Conservation (phyloP, 2,888 invertebrate species). For the Scelioninae gen. 1 region DNA sequence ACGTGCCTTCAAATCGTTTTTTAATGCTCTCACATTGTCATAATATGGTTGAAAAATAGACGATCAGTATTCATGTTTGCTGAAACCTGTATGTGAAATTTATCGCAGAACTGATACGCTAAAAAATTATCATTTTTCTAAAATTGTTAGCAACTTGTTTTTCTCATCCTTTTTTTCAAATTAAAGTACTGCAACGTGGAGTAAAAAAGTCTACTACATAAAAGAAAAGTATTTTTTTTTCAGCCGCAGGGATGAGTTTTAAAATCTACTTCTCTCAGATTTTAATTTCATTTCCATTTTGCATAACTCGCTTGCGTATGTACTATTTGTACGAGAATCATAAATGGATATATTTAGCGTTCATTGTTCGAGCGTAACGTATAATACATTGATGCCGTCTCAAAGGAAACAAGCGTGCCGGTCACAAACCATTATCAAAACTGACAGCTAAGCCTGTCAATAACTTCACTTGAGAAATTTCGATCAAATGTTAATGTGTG, state of each 20-base stretch:
- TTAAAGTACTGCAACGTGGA: neutral
- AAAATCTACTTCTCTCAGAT: conserved; percentile 1
- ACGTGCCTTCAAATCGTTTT: conserved; percentile 9
- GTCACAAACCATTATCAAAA: conserved; percentile 20
- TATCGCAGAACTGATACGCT: neutral
- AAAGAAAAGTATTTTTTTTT: neutral
- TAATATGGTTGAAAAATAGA: conserved; percentile 6
- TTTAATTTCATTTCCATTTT: conserved; percentile 27
- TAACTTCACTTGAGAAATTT: neutral
- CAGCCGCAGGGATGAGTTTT: neutral
- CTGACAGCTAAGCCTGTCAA: conserved; percentile 1
- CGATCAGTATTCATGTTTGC: conserved; percentile 6
- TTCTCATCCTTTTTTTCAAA: neutral
- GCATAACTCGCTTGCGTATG: conserved; percentile 11
- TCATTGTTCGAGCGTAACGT: conserved; percentile 22
- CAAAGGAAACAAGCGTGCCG: conserved; percentile 18
- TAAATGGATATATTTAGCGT: conserved; percentile 37
- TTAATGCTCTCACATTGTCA: neutral
- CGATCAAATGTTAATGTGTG: neutral
- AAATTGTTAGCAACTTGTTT: conserved; percentile 1
- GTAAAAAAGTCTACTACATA: neutral
- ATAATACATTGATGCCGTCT: conserved; percentile 15
- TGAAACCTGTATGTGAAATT: conserved; percentile 20
- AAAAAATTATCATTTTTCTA: neutral
- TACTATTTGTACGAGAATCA: conserved; percentile 21